These are phyloP conservation scores for Athene noctua DNA, from an alignment of 2,113 vertebrate species.

Conservation along the genomic window DNA sequence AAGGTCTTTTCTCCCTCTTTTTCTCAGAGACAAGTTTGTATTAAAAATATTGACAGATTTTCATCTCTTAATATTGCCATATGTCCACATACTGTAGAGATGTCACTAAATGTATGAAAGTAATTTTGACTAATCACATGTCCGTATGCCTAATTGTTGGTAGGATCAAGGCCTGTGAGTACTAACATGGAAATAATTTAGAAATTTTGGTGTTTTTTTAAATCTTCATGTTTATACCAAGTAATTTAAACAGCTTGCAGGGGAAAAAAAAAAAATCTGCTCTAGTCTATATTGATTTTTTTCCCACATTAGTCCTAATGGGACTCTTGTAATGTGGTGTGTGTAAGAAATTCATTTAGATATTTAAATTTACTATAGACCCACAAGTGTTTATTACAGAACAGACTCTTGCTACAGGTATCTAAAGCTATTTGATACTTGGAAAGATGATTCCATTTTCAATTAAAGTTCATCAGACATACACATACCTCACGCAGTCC, in stretches of 20 bases:
- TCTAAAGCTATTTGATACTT: background rate
- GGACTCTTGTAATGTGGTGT: background rate
- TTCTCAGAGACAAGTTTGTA: background rate
- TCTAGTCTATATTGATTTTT: background rate
- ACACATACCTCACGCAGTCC: background rate
- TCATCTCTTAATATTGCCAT: slow-evolving; percentile 1
- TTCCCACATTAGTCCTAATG: background rate
- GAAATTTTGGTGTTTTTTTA: background rate
- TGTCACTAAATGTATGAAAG: background rate
- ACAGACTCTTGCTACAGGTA: background rate
- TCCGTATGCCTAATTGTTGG: background rate
- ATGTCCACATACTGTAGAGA: background rate
- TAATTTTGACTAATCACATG: background rate
- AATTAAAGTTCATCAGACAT: background rate
- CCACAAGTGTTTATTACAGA: background rate
- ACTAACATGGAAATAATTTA: background rate
- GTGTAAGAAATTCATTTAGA: background rate
- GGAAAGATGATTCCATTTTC: background rate
- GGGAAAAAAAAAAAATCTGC: background rate
- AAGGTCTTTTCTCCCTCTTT: background rate
- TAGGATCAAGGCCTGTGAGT: background rate
- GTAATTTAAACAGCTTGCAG: background rate
- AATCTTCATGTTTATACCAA: background rate
- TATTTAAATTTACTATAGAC: background rate
- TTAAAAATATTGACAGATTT: slow-evolving; percentile 23